These are phyloP conservation scores for Asobara japonica DNA, from an alignment of 1,140 invertebrate species.

Conservation along the genomic window DNA sequence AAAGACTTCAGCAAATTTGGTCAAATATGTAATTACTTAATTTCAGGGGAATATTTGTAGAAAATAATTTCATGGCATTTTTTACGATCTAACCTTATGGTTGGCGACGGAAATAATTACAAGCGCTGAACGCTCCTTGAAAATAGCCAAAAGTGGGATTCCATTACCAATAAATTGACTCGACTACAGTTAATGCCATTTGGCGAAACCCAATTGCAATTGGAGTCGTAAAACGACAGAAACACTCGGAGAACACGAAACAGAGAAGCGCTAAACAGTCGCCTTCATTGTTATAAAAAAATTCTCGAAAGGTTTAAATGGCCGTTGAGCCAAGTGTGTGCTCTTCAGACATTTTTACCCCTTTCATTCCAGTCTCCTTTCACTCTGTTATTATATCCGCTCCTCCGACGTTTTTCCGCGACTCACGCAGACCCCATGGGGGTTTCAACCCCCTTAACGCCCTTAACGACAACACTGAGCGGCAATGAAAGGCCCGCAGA, in stretches of 20 bases:
- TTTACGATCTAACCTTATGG: no score
- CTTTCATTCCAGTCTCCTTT: not conserved
- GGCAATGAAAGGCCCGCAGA: not conserved
- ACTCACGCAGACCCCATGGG: no score
- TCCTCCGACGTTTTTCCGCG: not conserved
- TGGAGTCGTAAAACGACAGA: not conserved
- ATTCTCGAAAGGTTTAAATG: not conserved
- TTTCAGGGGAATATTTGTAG: no score
- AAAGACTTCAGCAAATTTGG: no score
- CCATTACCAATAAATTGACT: not conserved
- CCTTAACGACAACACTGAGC: constrained; percentile 1
- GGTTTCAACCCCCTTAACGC: not conserved
- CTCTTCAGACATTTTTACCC: not conserved
- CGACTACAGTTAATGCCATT: not conserved
- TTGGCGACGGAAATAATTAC: no score
- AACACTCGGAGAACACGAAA: not conserved
- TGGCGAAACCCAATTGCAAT: not conserved
- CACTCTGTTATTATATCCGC: not conserved
- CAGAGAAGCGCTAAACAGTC: not conserved
- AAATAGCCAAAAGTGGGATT: not conserved
- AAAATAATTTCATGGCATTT: no score
- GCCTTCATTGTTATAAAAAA: not conserved
- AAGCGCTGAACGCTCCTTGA: no score
- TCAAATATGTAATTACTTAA: no score
- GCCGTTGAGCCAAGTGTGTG: not conserved